phyloP scores from a whole-genome alignment of 1,140 invertebrate species.

The Sycobia sp. region DNA sequence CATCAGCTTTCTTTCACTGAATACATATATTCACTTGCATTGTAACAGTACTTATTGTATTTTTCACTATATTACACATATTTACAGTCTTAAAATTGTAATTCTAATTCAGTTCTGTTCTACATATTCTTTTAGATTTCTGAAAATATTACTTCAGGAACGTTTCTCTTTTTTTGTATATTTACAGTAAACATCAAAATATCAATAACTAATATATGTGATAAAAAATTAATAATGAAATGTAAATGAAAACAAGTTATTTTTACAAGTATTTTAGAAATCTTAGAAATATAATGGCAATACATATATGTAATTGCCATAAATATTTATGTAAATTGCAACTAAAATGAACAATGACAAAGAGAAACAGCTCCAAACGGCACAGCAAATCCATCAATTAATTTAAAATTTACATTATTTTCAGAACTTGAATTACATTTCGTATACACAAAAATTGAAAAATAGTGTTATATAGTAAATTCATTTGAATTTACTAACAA shows the following conservation, averaged over 20 bases:
- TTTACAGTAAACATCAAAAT: conserved; percentile 33
- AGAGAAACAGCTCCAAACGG: not conserved
- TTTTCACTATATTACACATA: conserved; percentile 31
- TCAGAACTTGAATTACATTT: no score
- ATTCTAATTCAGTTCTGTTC: conserved; percentile 34
- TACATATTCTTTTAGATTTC: conserved; percentile 23
- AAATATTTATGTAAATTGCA: conserved; percentile 1
- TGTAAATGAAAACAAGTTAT: conserved; percentile 12
- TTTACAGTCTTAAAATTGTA: conserved; percentile 30
- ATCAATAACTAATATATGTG: conserved; percentile 27
- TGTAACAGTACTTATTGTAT: conserved; percentile 32
- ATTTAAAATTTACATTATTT: conserved; percentile 7
- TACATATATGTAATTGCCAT: conserved; percentile 14
- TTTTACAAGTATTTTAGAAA: conserved; percentile 4
- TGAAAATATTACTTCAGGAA: conserved; percentile 32
- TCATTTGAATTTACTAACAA: no score
- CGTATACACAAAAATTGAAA: no score
- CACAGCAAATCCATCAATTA: not conserved
- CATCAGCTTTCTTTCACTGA: no score
- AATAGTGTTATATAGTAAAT: no score
- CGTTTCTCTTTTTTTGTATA: conserved; percentile 29
- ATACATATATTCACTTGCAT: conserved; percentile 32
- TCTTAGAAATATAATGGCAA: not conserved
- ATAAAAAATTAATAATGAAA: conserved; percentile 14
- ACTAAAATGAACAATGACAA: not conserved